Evolutionary conservation across 1,140 invertebrate genomes (phyloP).

Genomic region (Pentalonia nigronervosa): DNA sequence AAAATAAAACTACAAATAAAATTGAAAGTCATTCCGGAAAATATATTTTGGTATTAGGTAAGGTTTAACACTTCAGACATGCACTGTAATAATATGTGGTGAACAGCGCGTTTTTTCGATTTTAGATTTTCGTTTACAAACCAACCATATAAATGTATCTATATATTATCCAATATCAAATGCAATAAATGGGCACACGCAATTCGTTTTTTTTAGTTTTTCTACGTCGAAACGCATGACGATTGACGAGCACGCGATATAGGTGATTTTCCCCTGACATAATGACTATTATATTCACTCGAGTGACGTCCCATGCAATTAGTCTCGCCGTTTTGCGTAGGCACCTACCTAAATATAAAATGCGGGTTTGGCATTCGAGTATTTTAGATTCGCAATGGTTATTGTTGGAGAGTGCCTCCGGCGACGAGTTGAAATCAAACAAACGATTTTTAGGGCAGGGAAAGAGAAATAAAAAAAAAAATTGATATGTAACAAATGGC

Average conservation of each 20-base stretch:
- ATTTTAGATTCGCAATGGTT: background rate
- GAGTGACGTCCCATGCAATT: background rate
- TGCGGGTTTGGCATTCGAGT: constrained; percentile 15
- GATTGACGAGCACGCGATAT: background rate
- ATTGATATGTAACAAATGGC: background rate
- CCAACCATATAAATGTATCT: background rate
- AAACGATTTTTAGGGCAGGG: background rate
- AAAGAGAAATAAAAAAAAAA: background rate
- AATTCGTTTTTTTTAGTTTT: background rate
- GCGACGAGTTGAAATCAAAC: background rate
- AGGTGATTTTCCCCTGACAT: background rate
- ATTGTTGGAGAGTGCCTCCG: background rate
- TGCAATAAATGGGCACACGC: background rate
- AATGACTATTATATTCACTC: background rate
- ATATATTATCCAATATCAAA: background rate
- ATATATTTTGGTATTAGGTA: background rate
- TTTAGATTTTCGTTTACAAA: background rate
- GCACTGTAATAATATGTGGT: background rate
- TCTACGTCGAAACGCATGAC: background rate
- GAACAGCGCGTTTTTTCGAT: background rate
- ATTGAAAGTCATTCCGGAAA: background rate
- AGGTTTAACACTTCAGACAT: background rate
- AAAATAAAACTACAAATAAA: background rate
- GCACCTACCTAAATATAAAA: background rate
- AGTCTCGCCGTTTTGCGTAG: background rate